Base-by-base conservation (phyloP, 2,113 vertebrate species). In the Dromiciops gliroides region DNA sequence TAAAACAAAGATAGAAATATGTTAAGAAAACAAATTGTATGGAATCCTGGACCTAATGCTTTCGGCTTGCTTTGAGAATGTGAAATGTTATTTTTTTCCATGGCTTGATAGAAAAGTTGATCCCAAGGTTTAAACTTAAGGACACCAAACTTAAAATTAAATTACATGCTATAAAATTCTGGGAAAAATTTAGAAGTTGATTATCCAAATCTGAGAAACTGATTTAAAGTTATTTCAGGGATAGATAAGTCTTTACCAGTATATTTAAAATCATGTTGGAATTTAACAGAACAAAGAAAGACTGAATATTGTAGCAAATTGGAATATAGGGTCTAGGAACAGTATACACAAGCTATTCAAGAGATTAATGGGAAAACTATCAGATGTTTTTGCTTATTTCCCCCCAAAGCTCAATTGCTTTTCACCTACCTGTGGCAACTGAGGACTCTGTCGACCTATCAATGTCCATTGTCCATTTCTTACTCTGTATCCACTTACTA, bases 401-500 rank as follows among this genome's bases (percentile, higher is more conserved):
- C 51, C 89, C 37, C 89, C 26, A 88, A 90, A 93, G 89, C 93
- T 93, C 75, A 93, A 67, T 91, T 48, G 48, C 26, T 91, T 51
- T 5, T 47, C 93, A 98, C 98, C 22, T 96, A 99, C 99, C 99
- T 99, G 99, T 88, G 99, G 99, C 91, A 99, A 97, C 90, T 99
- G 99, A 47, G 99, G 99, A 94, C 99, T 99, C 98, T 99, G 99
- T 92, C 99, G 98, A 37, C 99, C 99, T 98, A 99, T 99, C 97
- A 99, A 96, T 0, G 98, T 98, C 99, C 99, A 99, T 44, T 99
- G 99, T 92, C 99, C 99, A 11, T 99, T 99, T 96, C 99, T 99
- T 91, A 99, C 98, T 98, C 99, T 99, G 98, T 99, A 99, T 51
- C 99, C 99, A 97, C 99, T 99, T 51, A 99, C 99, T 51, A 99